A percentile compares a stretch with the other conserved stretches of the same genome.
These are phyloP conservation scores for Leucosticte australis DNA, from an alignment of 2,113 vertebrate genomes.

Conservation along the genomic window DNA sequence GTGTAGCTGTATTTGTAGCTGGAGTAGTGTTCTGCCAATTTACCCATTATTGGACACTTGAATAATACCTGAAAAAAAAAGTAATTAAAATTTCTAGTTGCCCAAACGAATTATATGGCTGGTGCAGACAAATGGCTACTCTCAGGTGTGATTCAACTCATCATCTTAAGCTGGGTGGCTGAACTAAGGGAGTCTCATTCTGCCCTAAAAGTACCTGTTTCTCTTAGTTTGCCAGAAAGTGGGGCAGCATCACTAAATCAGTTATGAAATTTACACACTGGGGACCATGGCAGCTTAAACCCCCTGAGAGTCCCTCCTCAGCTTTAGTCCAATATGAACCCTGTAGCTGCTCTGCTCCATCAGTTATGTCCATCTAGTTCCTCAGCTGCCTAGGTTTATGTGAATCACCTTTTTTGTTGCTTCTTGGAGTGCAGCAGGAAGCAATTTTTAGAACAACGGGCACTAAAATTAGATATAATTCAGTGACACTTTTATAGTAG, in stretches of 20 bases:
- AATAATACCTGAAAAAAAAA: not conserved
- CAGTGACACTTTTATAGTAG: slow-evolving; percentile 54
- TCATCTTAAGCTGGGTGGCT: not conserved
- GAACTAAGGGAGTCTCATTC: not conserved
- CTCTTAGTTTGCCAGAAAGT: not conserved
- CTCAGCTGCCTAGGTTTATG: not conserved
- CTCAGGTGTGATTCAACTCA: not conserved
- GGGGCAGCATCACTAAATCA: not conserved
- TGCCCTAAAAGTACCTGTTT: not conserved
- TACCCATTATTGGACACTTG: not conserved
- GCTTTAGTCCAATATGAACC: not conserved
- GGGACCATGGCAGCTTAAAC: not conserved
- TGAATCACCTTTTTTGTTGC: slow-evolving; percentile 41
- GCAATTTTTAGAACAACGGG: slow-evolving; percentile 12
- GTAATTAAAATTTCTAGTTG: not conserved
- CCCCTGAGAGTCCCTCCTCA: not conserved
- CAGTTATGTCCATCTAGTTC: not conserved
- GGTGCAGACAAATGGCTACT: not conserved
- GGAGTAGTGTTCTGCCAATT: not conserved
- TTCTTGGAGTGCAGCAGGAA: slow-evolving; percentile 13
- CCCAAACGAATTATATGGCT: not conserved
- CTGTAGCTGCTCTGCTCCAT: not conserved
- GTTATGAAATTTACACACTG: accelerated
- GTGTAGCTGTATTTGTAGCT: not conserved
- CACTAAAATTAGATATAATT: slow-evolving; percentile 63